Evolutionary conservation across 2,797 vertebrate genomes (phyloP).

Genomic region (Forpus xanthops): DNA sequence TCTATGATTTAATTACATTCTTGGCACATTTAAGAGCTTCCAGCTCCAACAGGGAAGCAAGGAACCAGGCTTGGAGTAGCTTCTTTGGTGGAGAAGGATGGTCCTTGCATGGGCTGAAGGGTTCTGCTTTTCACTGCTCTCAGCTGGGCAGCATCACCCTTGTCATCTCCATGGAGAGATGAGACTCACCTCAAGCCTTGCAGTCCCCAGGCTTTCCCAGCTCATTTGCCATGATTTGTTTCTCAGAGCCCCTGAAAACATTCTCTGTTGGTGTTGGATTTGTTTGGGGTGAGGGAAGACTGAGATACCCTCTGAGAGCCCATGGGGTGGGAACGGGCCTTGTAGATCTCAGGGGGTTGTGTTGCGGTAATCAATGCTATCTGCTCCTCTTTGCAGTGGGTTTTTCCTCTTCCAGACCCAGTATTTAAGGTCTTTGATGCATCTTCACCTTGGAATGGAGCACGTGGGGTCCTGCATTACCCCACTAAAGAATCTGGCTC

Average conservation of each 20-base stretch:
- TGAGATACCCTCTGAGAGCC: not conserved
- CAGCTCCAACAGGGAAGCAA: not conserved
- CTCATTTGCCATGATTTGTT: rapidly evolving
- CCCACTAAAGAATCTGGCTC: not conserved
- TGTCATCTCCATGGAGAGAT: not conserved
- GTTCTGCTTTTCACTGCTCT: not conserved
- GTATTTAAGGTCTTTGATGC: not conserved
- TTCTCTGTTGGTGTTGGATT: not conserved
- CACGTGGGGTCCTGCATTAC: rapidly evolving
- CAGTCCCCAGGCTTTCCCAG: not conserved
- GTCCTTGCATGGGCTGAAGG: not conserved
- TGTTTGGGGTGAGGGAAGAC: not conserved
- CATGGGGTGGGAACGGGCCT: not conserved
- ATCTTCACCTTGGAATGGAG: not conserved
- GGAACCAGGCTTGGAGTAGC: not conserved
- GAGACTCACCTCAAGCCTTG: not conserved
- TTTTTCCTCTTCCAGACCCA: not conserved
- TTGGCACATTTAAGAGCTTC: not conserved
- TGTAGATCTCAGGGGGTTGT: not conserved
- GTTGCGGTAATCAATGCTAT: not conserved
- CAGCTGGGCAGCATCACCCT: not conserved
- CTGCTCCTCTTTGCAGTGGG: not conserved
- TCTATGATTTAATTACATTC: not conserved
- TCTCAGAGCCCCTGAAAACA: not conserved
- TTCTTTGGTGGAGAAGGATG: not conserved